phyloP scores from a whole-genome alignment of 2,888 invertebrate species.

The Tetropium fuscum region DNA sequence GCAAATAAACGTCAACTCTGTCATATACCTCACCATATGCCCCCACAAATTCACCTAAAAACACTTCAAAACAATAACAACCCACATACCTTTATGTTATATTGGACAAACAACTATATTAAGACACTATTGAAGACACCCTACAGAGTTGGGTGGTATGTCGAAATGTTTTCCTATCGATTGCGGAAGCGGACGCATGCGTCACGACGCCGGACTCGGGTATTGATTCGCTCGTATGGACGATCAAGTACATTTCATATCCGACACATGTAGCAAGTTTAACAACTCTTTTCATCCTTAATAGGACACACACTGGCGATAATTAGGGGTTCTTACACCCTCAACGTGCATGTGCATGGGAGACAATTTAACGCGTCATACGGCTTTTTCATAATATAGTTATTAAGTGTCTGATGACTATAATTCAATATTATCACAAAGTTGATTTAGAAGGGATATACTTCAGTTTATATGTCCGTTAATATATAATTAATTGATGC shows the following conservation, averaged over 20 bases:
- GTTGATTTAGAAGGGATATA: too few relatives aligned
- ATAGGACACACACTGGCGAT: not conserved
- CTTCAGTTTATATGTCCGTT: too few relatives aligned
- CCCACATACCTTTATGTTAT: conserved; percentile 40
- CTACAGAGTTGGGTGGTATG: conserved; percentile 53
- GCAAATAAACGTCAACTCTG: not conserved
- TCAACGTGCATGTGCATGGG: not conserved
- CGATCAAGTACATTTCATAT: conserved; percentile 35
- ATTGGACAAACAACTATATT: conserved; percentile 44
- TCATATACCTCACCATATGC: not conserved
- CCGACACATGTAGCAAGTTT: conserved; percentile 29
- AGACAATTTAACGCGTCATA: not conserved
- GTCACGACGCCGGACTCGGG: conserved; percentile 52
- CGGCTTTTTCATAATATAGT: too few relatives aligned
- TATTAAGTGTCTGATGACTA: too few relatives aligned
- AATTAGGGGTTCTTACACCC: not conserved
- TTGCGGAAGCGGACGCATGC: conserved; percentile 55
- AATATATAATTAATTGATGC: too few relatives aligned
- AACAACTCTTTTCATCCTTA: conserved; percentile 4
- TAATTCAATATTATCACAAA: too few relatives aligned
- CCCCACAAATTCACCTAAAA: not conserved
- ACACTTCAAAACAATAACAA: conserved; percentile 26
- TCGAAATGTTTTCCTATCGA: conserved; percentile 55
- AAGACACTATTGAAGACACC: conserved; percentile 48
- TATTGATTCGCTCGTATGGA: conserved; percentile 48